Evolutionary conservation across 2,888 invertebrate species (phyloP).

Genomic region (Spodoptera picta): DNA sequence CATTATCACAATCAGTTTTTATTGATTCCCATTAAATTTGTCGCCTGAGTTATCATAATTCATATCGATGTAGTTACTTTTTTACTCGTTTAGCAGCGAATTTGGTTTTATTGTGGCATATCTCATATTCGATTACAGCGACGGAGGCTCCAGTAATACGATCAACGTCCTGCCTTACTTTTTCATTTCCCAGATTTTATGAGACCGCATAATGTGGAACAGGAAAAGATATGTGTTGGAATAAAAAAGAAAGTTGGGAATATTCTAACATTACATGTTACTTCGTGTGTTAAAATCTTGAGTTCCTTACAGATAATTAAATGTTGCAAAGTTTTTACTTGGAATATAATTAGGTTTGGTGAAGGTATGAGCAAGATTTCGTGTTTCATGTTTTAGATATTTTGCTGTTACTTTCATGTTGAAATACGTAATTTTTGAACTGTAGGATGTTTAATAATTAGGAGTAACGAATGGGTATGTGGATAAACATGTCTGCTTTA

Average conservation of each 20-base stretch:
- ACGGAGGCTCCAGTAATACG: constrained; percentile 35
- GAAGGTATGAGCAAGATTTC: too few species aligned
- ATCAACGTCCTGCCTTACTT: constrained; percentile 37
- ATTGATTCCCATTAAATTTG: constrained; percentile 31
- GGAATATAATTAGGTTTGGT: too few species aligned
- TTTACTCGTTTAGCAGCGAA: constrained; percentile 36
- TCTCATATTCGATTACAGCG: constrained; percentile 39
- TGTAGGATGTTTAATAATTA: not conserved
- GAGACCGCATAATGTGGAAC: constrained; percentile 19
- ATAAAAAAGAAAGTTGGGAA: constrained; percentile 14
- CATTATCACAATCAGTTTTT: constrained; percentile 27
- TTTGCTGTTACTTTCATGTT: too few species aligned
- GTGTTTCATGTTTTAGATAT: too few species aligned
- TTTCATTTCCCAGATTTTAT: constrained; percentile 29
- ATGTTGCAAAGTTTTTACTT: not conserved
- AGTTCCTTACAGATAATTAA: not conserved
- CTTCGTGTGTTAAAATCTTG: not conserved
- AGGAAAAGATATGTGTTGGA: not conserved
- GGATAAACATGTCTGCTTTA: too few species aligned
- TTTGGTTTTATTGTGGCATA: constrained; percentile 36
- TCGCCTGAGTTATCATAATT: constrained; percentile 30
- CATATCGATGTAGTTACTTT: constrained; percentile 40
- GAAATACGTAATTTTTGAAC: too few species aligned
- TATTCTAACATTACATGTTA: not conserved
- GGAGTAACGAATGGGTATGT: too few species aligned